These are phyloP conservation scores for Hemicordylus capensis DNA, from an alignment of 2,113 vertebrate genomes.

Conservation along the genomic window DNA sequence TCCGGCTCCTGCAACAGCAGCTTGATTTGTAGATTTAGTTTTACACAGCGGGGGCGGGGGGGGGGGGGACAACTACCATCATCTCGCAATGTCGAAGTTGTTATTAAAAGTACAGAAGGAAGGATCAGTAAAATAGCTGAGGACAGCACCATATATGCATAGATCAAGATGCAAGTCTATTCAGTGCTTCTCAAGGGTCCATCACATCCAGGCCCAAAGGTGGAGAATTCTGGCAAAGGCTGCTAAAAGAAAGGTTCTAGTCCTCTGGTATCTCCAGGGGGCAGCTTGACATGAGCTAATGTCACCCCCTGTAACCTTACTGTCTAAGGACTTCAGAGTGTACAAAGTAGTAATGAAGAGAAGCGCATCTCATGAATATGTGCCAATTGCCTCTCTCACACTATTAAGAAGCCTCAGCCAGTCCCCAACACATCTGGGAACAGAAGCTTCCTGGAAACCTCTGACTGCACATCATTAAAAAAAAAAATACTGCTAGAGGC, in stretches of 20 bases:
- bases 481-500: not conserved
- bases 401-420: not conserved
- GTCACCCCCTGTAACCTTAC: not conserved
- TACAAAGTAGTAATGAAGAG: not conserved
- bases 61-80: too few relatives aligned
- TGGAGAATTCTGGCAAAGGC: not conserved
- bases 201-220: not conserved
- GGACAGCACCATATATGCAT: too few relatives aligned
- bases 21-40: too few relatives aligned
- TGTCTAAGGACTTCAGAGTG: not conserved
- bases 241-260: not conserved
- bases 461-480: not conserved
- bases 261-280: not conserved
- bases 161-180: not conserved
- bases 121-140: too few relatives aligned
- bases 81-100: too few relatives aligned
- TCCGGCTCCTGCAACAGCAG: too few relatives aligned
- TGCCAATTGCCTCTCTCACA: too few relatives aligned
- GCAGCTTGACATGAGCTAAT: not conserved
- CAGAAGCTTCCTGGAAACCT: not conserved
- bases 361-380: too few relatives aligned
- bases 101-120: too few relatives aligned
- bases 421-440: too few relatives aligned
- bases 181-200: not conserved
- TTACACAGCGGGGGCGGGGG: too few relatives aligned